Evolutionary conservation across 1,140 invertebrate genomes (phyloP), one percentile per base, ranked within the genome.

Genomic region (Microplitis demolitor): DNA sequence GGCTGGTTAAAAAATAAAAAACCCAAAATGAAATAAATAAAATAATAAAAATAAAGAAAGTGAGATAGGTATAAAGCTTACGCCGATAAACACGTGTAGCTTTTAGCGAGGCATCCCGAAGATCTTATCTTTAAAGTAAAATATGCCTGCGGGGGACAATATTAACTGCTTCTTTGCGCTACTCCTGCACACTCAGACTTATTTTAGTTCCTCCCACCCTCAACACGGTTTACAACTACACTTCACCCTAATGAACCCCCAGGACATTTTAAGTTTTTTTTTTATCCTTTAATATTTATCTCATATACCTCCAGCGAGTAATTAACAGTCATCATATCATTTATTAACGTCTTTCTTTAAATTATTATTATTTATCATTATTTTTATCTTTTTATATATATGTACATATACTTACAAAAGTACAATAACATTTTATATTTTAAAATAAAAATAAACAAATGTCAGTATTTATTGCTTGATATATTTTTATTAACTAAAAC

Each of bases 1-100:
- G 76, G 77, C 70, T 72, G 50, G 62, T 50, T 68, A 69, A 72
- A 34, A 71, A 68, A 54, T 9, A 72, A 58, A 58, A 45, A 45
- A 45, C 39, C 16, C 69, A 56, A 53, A 53, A 66, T 14, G 31
- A 56, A 56, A 56, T 66, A 70, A 54, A 39, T 53, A 61, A 60
- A 68, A 68, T 51, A 56, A 62, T 31, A 62, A 58, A 33, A 37
- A 60, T 35, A 62, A 58, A 75, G 56, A 71, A 71, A 50, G 76
- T 75, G 77, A 60, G 67, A 76, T 62, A 76, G 39, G 60, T 24
- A 50, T 58, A 58, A 76, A 77, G 76, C 76, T 80, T 81, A 80
- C 78, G 78, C 71, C 84, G 84, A 85, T 87, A 87, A 87, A 87
- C 85, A 86, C 82, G 85, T 86, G 85, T 87, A 87, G 83, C 85